These are phyloP conservation scores for Urocyon cinereoargenteus DNA, from an alignment of 2,797 vertebrate species.

Conservation along the genomic window DNA sequence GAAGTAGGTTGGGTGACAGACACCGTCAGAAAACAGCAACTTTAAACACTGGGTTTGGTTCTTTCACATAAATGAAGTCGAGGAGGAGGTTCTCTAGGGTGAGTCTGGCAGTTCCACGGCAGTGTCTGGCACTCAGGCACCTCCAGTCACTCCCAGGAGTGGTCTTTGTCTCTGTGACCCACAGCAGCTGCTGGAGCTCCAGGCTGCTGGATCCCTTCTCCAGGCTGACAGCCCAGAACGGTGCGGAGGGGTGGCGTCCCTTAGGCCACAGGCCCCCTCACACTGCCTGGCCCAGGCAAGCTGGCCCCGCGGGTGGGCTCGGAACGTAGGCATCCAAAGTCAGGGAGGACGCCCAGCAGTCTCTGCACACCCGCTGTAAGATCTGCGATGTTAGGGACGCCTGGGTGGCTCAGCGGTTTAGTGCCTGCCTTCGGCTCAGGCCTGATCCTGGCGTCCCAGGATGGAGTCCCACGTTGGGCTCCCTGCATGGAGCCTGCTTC, in stretches of 20 bases:
- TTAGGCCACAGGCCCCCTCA: background rate
- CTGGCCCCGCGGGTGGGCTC: background rate
- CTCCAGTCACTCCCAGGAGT: background rate
- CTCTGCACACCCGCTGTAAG: background rate
- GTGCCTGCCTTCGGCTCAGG: no score
- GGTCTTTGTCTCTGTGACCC: background rate
- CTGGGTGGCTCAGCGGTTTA: no score
- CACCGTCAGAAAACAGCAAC: background rate
- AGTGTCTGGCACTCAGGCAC: background rate
- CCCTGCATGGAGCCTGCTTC: no score
- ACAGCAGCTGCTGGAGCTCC: background rate
- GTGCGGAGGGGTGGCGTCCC: fast-evolving
- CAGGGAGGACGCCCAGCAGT: background rate
- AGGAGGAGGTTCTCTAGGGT: background rate
- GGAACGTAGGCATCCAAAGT: background rate
- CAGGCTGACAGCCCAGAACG: background rate
- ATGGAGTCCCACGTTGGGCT: no score
- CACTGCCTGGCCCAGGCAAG: background rate
- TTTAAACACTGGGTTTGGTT: background rate
- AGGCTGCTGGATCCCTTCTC: no score
- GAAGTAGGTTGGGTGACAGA: background rate
- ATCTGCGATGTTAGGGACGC: background rate
- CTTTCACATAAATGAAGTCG: background rate
- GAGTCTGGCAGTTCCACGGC: background rate
- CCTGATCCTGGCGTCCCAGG: no score